phyloP scores from a whole-genome alignment of 2,113 vertebrate genomes.

The Hemiscyllium ocellatum region DNA sequence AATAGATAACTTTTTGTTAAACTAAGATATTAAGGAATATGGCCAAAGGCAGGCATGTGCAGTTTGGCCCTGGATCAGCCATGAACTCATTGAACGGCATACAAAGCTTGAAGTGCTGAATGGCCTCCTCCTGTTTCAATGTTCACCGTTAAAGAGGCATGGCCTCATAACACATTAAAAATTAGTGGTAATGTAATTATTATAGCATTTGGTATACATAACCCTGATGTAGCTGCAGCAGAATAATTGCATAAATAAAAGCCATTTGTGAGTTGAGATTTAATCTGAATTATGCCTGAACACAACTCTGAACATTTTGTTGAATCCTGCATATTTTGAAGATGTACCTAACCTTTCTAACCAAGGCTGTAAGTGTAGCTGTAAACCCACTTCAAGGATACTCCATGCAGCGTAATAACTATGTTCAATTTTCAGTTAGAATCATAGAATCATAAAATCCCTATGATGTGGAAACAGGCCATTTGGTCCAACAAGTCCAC shows the following conservation, averaged over 20 bases:
- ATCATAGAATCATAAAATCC: too few relatives aligned
- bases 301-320: neutral
- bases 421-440: neutral
- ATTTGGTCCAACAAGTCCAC: too few relatives aligned
- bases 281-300: neutral
- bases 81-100: neutral
- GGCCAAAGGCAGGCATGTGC: neutral
- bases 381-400: neutral
- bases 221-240: neutral
- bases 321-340: neutral
- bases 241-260: neutral
- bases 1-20: too few relatives aligned
- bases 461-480: too few relatives aligned
- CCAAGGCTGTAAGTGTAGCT: neutral
- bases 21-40: too few relatives aligned
- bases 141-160: too few relatives aligned
- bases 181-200: neutral
- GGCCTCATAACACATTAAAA: neutral
- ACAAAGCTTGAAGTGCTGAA: neutral
- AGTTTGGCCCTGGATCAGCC: too few relatives aligned
- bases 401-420: neutral
- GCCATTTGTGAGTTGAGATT: neutral
- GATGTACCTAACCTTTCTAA: neutral
- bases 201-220: neutral
- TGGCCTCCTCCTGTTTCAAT: too few relatives aligned